Conservation (phyloP, 2,888 invertebrate species). For the Branchipolynoe longqiensis region DNA sequence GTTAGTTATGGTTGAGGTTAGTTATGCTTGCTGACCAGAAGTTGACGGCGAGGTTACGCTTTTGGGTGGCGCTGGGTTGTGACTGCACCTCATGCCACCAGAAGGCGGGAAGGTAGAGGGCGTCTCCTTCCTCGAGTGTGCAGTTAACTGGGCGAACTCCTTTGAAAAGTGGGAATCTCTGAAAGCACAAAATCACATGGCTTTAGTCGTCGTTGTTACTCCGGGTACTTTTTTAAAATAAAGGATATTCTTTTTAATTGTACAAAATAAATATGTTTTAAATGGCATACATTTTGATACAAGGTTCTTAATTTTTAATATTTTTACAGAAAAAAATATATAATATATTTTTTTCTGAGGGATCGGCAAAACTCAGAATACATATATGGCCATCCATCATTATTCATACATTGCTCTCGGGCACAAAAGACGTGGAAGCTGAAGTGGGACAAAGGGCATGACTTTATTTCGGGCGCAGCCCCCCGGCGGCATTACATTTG, state of each 20-base stretch:
- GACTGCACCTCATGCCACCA: conserved; percentile 82
- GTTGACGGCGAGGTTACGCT: conserved; percentile 76
- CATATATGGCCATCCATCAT: no score
- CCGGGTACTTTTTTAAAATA: no score
- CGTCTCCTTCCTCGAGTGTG: conserved; percentile 78
- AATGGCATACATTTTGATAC: no score
- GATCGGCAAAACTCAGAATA: no score
- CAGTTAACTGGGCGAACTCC: conserved; percentile 77
- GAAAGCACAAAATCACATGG: conserved; percentile 61
- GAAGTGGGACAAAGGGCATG: no score
- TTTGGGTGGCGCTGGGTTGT: conserved; percentile 71
- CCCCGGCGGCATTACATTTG: no score
- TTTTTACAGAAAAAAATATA: neutral
- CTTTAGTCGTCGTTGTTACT: neutral
- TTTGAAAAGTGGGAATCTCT: conserved; percentile 78
- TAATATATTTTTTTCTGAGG: no score
- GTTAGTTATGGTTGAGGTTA: no score
- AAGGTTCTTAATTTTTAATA: neutral
- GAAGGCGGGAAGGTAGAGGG: conserved; percentile 79
- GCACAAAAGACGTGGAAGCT: no score
- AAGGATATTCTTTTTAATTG: conserved; percentile 13
- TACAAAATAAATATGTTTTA: no score
- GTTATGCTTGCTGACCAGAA: conserved; percentile 57
- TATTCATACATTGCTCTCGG: no score
- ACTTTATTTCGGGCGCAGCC: no score